Evolutionary conservation across 2,888 invertebrate genomes (phyloP).

Genomic region (Saturnia japonica): DNA sequence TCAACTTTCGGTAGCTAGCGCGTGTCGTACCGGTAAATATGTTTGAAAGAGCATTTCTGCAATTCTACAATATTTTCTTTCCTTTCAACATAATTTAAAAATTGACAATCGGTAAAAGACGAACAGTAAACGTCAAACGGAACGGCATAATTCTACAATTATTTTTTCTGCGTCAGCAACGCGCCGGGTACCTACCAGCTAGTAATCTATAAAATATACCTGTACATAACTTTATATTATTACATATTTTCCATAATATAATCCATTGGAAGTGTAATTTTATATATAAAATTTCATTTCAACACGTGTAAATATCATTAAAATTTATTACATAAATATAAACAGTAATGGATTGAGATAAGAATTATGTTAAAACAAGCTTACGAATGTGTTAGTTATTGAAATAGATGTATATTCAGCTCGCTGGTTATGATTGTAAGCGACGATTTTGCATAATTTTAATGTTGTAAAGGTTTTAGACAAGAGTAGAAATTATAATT

Average conservation of each 20-base stretch:
- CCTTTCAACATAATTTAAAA: too few relatives aligned
- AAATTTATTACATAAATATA: slow-evolving; percentile 24
- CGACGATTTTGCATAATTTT: slow-evolving; percentile 46
- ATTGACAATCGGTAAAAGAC: too few relatives aligned
- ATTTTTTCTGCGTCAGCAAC: too few relatives aligned
- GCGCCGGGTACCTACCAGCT: too few relatives aligned
- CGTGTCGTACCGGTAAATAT: too few relatives aligned
- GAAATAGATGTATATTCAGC: slow-evolving; percentile 48
- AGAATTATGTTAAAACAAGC: slow-evolving; percentile 31
- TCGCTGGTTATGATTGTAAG: slow-evolving; percentile 33
- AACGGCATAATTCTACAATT: too few relatives aligned
- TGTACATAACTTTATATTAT: background rate
- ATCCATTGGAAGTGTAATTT: background rate
- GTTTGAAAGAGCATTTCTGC: too few relatives aligned
- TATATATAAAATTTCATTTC: slow-evolving; percentile 1
- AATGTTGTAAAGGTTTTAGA: slow-evolving; percentile 52
- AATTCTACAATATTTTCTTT: too few relatives aligned
- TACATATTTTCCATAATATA: background rate
- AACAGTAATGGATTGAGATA: slow-evolving; percentile 40
- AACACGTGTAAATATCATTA: slow-evolving; percentile 17
- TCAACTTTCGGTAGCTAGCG: too few relatives aligned
- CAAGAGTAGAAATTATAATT: slow-evolving; percentile 50
- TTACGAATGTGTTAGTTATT: slow-evolving; percentile 51
- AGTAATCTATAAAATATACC: background rate
- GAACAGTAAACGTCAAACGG: too few relatives aligned